These are phyloP conservation scores for Fukomys damarensis DNA, from an alignment of 2,113 vertebrate genomes.

Conservation along the genomic window DNA sequence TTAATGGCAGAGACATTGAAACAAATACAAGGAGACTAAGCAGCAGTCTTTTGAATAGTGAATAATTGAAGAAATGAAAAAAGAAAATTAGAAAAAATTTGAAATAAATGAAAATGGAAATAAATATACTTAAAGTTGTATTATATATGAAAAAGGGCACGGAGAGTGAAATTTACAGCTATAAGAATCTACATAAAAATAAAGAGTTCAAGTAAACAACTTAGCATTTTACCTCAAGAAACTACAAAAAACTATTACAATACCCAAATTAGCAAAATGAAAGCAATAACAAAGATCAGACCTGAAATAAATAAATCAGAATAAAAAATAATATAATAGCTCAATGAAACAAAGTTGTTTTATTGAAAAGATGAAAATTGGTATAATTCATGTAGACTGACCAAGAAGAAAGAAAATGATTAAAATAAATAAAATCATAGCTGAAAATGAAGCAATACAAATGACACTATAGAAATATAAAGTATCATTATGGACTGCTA, in stretches of 20 bases:
- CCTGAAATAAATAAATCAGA: not conserved
- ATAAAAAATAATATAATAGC: not conserved
- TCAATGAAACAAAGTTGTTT: not conserved
- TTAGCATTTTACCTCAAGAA: not conserved
- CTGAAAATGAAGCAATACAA: not conserved
- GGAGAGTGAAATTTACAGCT: not conserved
- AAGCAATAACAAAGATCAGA: not conserved
- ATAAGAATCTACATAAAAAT: not conserved
- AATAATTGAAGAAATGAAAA: not conserved
- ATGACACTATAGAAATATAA: not conserved
- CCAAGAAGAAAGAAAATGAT: not conserved
- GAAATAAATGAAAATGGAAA: too few relatives aligned
- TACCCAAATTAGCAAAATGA: not conserved
- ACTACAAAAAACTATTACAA: not conserved
- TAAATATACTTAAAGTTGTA: not conserved
- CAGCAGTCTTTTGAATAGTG: not conserved
- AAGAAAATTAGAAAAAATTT: not conserved
- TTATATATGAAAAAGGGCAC: not conserved
- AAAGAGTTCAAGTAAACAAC: not conserved
- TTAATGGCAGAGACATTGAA: not conserved
- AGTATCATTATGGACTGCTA: not conserved
- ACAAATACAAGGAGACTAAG: not conserved
- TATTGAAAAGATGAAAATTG: not conserved
- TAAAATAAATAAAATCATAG: not conserved
- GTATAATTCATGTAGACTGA: not conserved